Base-by-base conservation (phyloP, 1,140 invertebrate genomes). In the Pseudachorutes palmiensis region DNA sequence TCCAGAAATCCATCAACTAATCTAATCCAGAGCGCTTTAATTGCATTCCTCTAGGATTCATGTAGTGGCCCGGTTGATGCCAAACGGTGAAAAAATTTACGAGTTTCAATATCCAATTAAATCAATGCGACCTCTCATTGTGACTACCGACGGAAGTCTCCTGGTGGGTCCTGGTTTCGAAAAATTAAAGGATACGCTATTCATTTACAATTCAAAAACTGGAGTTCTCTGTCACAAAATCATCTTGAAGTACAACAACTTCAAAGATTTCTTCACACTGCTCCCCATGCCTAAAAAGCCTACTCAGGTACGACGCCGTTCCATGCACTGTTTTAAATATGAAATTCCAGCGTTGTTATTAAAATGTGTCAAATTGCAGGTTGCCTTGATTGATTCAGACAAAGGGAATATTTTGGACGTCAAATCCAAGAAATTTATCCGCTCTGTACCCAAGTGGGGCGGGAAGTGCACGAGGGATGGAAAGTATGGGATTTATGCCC, bases 401-500 rank as follows among this genome's bases (percentile, higher is more conserved):
- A 96, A 94, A 78, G 91, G 90, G 28, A 91, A 86, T 66, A 86
- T 92, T 60, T 80, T 92, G 72, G 90, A 93, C 74, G 89, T 92
- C 45, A 88, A 87, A 75, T 87, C 82, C 19, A 91, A 90, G 72
- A 87, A 88, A 76, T 85, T 88, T 70, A 80, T 90, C 51, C 82
- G 89, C 74, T 87, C 83, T 26, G 82, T 92, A n/a, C 85, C 87
- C 0, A 89, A 89, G 76, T 92, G 90, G 90, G 87, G 87, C 69
- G 89, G 90, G 28, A 86, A 84, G 65, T 88, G 90, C 64, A 92
- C 90, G 0, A 83, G 83, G 70, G 90, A 93, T 79, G 90, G 91
- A n/a, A 92, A 92, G 77, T 88, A 87, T 66, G 96, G 95, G 0
- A 81, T 99, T 0, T 95, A 92, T 76, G 94, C 95, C 0, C 95